Base-by-base conservation (phyloP, 53 echinoderm and acorn worm species). In the Arbacia lixula region DNA sequence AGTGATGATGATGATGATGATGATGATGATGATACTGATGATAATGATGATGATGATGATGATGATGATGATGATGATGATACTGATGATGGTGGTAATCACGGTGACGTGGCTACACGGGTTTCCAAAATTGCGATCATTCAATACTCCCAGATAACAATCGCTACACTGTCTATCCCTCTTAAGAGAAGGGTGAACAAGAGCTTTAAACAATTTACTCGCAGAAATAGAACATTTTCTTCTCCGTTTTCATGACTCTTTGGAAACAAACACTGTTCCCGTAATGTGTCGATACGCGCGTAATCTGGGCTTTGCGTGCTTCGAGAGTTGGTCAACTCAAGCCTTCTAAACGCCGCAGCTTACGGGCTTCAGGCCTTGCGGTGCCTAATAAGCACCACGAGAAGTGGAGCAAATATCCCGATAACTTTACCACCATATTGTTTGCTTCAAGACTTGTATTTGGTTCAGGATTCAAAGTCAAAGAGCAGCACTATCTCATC, bases 361-460 rank as follows among this genome's bases (percentile, higher is more conserved):
- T 53, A 50, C 32, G 74, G 74, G 53, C 74, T 53, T 74, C 53
- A 30, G n/a, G n/a, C n/a, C n/a, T n/a, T n/a, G n/a, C n/a, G n/a
- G n/a, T n/a, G n/a, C n/a, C n/a, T n/a, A n/a, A n/a, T n/a, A n/a
- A n/a, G n/a, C n/a, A n/a, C n/a, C n/a, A n/a, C n/a, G n/a, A n/a
- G n/a, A n/a, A n/a, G n/a, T n/a, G n/a, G n/a, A n/a, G n/a, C n/a
- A n/a, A n/a, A n/a, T n/a, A n/a, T n/a, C n/a, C n/a, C n/a, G n/a
- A n/a, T n/a, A n/a, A n/a, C n/a, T n/a, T n/a, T n/a, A n/a, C n/a
- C n/a, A n/a, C n/a, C n/a, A n/a, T n/a, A n/a, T n/a, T n/a, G n/a
- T n/a, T n/a, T n/a, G n/a, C n/a, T n/a, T n/a, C n/a, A n/a, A n/a
- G n/a, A n/a, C n/a, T n/a, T n/a, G n/a, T n/a, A n/a, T n/a, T n/a